Base-by-base conservation (phyloP, 2,888 invertebrate species). In the Orthosia cruda region DNA sequence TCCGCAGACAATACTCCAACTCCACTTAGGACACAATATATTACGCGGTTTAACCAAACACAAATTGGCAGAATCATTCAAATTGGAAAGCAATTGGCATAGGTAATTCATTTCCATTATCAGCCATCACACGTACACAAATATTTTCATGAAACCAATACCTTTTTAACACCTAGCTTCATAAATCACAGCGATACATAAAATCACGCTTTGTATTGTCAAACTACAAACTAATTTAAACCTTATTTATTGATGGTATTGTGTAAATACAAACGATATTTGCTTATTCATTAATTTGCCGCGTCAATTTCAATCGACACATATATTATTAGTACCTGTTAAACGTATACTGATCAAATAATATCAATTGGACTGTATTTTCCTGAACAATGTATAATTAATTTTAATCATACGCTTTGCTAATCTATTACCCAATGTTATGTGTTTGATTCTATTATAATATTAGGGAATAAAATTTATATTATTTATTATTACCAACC, bases 261-360 rank as follows among this genome's bases (percentile, higher is more conserved):
- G 54, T 66, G 52, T 68, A 78, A 78, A 74, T 69, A 71, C 55
- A 55, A 57, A 50, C 61, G 63, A 67, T 65, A 70, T 79, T 76
- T 75, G 71, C 64, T 75, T 69, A 71, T 64, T 59, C 67, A 82
- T 82, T 80, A 65, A 82, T 77, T 84, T 85, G 32, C 50, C 23
- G 59, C 54, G 69, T 74, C 79, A 77, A 65, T 74, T 87, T 69
- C 66, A 85, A 84, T 75, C 59, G 58, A 63, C 58, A 18, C 64
- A 12, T 81, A 80, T 85, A 82, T 84, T n/a, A n/a, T n/a, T 69
- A 80, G 81, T 66, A 66, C 20, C 54, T 69, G 74, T 47, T 74
- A 58, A 64, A 62, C 68, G 32, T 20, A 61, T 26, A 9, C 40
- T 69, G 64, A 58, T 54, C 54, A 75, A 80, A 84, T 66, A n/a